Base-by-base conservation (phyloP, 2,113 vertebrate genomes). In the Diphyllodes magnificus region DNA sequence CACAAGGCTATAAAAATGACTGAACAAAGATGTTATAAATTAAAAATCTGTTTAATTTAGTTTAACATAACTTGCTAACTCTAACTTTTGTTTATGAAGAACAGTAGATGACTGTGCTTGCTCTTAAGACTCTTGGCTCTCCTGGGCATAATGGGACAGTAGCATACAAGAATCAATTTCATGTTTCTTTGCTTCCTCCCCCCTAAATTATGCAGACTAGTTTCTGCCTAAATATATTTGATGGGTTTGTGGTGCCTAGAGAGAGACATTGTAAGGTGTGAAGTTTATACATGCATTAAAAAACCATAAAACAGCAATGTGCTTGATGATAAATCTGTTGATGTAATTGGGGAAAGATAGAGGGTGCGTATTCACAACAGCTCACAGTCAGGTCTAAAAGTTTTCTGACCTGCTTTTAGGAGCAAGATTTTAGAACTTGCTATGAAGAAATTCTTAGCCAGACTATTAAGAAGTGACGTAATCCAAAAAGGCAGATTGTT, bases 31-130 rank as follows among this genome's bases (percentile, higher is more conserved):
- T 3, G 3, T 70, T 91, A 47, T 53, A 82, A 72, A 93, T 93
- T 68, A 80, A 80, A 95, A 80, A 9, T 6, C 9, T 35, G n/a
- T 65, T 90, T 61, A 53, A 80, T 64, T 90, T 65, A 77, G 21
- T 82, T 82, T 60, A 80, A 69, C 9, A 20, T 60, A 63, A 70
- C 88, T 86, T 5, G 2, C 39, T 66, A 47, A 31, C 45, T 60
- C 45, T 66, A 69, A 45, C 24, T 84, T 88, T 35, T 51, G 8
- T 68, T 83, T 37, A 30, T 76, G 37, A 45, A 65, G 78, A 75
- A 82, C 47, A 84, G 77, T 75, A 84, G 56, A 40, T 53, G 27
- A 53, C 61, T 94, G 50, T 95, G 71, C n/a, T 77, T 93, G 35
- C 60, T 80, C 5, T 70, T 78, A 88, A 70, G 56, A 53, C 33